Base-by-base conservation (phyloP, 1,140 invertebrate genomes). In the Habropoda laboriosa region DNA sequence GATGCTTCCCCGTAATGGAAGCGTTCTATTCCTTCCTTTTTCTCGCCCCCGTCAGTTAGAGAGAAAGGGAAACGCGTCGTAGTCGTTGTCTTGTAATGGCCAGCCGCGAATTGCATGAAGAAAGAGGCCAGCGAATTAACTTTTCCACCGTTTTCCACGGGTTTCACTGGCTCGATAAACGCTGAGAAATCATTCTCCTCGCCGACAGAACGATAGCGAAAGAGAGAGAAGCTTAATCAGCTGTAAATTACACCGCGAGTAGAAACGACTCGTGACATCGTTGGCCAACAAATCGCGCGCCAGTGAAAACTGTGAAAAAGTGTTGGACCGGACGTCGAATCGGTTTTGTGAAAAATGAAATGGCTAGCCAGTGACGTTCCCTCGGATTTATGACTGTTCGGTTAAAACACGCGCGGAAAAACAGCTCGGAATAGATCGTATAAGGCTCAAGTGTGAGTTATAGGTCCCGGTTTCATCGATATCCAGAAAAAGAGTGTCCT, bases 1-100 rank as follows among this genome's bases (percentile, higher is more conserved):
- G 77, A 77, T 61, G 64, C 47, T 70, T 57, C 67, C 30, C 51
- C 71, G 82, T 85, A 85, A 83, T 83, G 81, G 82, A 80, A 81
- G 21, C 79, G 61, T 75, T 40, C n/a, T 24, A 60, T 58, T 63
- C 38, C 57, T 27, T 40, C 47, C 40, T 53, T 57, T 42, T 18
- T 27, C 38, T 32, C 18, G n/a, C n/a, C n/a, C n/a, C n/a, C n/a
- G n/a, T n/a, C n/a, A n/a, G n/a, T n/a, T n/a, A n/a, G n/a, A n/a
- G n/a, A n/a, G n/a, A n/a, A 66, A 7, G 7, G 7, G n/a, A 40
- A 55, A 18, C 13, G 38, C 8, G 18, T 57, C 24, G 53, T n/a
- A n/a, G n/a, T 24, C 27, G 40, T 55, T 51, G 13, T n/a, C 18
- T 21, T n/a, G 38, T 75, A 64, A 53, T 63, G 38, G 21, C 40